Conservation (phyloP, 30 jellyfish, hydroid and myxozoan genomes). For the Rhopilema esculentum region DNA sequence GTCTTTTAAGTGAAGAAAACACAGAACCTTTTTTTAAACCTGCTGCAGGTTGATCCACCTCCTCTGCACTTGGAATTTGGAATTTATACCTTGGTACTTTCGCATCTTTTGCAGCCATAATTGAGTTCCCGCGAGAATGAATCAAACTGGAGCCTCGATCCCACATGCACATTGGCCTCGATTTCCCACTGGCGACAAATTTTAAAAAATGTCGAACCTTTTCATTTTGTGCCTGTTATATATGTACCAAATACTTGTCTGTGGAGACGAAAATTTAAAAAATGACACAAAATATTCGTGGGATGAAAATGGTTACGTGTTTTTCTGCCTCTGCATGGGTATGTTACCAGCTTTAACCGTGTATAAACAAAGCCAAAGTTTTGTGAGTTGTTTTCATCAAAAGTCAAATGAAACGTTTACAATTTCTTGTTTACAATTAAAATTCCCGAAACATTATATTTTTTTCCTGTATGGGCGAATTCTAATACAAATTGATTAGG, state of each 20-base stretch:
- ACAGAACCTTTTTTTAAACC: conserved; percentile 13
- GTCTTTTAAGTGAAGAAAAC: conserved; percentile 1
- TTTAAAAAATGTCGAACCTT: not conserved
- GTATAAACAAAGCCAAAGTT: not conserved
- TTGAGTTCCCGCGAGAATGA: not conserved
- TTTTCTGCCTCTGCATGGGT: conserved; percentile 79
- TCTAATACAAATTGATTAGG: too few relatives aligned
- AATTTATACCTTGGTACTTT: conserved; percentile 6
- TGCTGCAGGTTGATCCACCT: conserved; percentile 28
- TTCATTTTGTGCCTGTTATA: not conserved
- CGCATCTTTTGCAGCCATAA: not conserved
- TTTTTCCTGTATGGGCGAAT: too few relatives aligned
- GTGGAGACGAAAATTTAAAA: not conserved
- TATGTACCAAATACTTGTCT: not conserved
- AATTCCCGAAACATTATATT: too few relatives aligned
- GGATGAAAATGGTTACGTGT: conserved; percentile 68
- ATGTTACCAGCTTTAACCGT: not conserved
- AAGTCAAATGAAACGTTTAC: too few relatives aligned
- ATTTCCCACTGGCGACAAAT: too few relatives aligned
- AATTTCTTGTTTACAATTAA: too few relatives aligned
- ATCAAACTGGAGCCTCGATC: not conserved
- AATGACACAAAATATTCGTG: not conserved
- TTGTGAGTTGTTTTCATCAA: too few relatives aligned
- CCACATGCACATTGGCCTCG: not conserved
- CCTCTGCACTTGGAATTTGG: conserved; percentile 32